These are phyloP conservation scores for Nasonia giraulti DNA, from an alignment of 1,140 invertebrate genomes.

Conservation along the genomic window DNA sequence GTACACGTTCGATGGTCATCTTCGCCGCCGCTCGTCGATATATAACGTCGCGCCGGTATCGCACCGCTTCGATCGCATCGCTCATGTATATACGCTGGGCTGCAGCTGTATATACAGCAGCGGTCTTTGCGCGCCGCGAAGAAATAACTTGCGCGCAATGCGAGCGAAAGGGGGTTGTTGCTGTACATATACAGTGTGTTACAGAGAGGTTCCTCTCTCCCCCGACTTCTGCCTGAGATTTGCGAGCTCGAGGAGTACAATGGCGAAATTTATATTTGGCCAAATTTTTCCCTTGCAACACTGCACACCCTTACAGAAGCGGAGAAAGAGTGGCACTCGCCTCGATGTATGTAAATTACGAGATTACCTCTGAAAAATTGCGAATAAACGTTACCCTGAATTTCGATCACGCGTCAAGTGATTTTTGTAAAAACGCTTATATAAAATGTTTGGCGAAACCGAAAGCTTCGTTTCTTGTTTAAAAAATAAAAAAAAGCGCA, in stretches of 20 bases:
- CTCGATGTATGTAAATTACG: neutral
- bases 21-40: conserved; percentile 22
- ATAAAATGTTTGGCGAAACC: neutral
- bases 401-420: no score
- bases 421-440: neutral
- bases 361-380: no score
- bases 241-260: conserved; percentile 2
- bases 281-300: neutral
- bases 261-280: neutral
- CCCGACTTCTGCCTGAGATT: neutral
- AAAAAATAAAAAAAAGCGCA: no score
- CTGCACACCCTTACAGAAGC: neutral
- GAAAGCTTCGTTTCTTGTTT: conserved; percentile 19
- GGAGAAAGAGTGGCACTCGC: neutral
- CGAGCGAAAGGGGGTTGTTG: neutral
- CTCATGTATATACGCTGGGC: conserved; percentile 3
- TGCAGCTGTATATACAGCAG: neutral
- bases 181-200: neutral
- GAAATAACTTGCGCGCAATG: conserved; percentile 17
- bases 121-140: neutral
- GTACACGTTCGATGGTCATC: conserved; percentile 35
- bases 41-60: conserved; percentile 35
- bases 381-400: neutral
- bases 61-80: conserved; percentile 27
- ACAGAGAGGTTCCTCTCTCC: neutral